These are phyloP conservation scores for Epirrhoe tristata DNA, from an alignment of 2,888 invertebrate species.

Conservation along the genomic window DNA sequence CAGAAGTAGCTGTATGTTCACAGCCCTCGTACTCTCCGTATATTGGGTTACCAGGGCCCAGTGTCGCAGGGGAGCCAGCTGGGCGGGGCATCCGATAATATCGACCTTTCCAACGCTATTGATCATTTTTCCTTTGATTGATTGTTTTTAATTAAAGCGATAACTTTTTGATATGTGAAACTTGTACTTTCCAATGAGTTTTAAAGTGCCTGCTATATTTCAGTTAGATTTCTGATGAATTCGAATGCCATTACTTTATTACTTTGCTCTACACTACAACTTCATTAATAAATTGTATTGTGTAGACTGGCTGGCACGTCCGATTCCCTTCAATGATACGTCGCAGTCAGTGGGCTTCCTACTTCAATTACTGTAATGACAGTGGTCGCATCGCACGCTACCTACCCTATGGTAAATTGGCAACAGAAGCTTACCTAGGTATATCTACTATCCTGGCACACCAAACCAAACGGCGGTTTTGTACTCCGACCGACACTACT, in stretches of 20 bases:
- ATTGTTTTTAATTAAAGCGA: constrained; percentile 59
- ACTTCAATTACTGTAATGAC: constrained; percentile 72
- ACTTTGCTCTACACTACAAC: background rate
- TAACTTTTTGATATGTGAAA: constrained; percentile 36
- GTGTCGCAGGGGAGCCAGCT: constrained; percentile 58
- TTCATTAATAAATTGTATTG: constrained; percentile 13
- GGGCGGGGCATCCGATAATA: constrained; percentile 62
- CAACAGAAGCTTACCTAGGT: constrained; percentile 8
- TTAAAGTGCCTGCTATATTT: background rate
- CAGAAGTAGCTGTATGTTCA: constrained; percentile 39
- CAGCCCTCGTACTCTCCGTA: constrained; percentile 66
- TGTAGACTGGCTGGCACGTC: constrained; percentile 12
- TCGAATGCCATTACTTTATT: constrained; percentile 1
- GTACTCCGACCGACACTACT: background rate
- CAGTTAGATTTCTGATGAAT: background rate
- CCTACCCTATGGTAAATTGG: constrained; percentile 7
- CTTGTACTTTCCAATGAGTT: background rate
- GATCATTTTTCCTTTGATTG: constrained; percentile 67
- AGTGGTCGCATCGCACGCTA: constrained; percentile 19
- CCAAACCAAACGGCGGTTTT: background rate
- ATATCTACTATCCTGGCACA: background rate
- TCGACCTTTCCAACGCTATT: constrained; percentile 66
- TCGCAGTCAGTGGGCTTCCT: constrained; percentile 55
- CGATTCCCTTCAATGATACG: constrained; percentile 42
- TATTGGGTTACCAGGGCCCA: constrained; percentile 81